phyloP scores from a whole-genome alignment of 2,797 vertebrate genomes.

The Takifugu rubripes region DNA sequence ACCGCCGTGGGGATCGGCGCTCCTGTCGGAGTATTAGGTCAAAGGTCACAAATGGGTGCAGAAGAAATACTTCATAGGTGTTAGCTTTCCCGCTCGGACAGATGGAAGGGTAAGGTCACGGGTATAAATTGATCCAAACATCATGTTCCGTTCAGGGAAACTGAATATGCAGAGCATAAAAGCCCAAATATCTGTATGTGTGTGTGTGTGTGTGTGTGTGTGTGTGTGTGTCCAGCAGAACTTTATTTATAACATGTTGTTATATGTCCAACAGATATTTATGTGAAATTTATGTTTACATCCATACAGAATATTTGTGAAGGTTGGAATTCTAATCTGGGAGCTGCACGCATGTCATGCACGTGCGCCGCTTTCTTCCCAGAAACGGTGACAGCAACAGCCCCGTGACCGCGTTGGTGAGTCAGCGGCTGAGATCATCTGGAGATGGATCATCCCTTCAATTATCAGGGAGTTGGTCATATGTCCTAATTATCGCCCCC shows the following conservation, averaged over 20 bases:
- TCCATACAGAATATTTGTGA: not conserved
- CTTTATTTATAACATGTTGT: no score
- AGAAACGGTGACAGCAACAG: constrained; percentile 31
- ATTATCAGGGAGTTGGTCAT: constrained; percentile 40
- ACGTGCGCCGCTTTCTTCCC: constrained; percentile 21
- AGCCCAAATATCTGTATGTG: not conserved
- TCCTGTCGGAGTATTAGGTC: constrained; percentile 56
- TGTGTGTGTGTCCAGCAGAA: no score
- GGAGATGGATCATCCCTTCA: constrained; percentile 15
- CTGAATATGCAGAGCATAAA: not conserved
- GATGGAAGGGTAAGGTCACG: constrained; percentile 68
- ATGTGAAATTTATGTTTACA: not conserved
- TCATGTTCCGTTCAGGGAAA: constrained; percentile 33
- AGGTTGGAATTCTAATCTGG: constrained; percentile 5
- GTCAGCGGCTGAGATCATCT: constrained; percentile 52
- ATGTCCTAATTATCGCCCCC: constrained; percentile 40
- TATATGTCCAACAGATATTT: no score
- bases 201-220: no score
- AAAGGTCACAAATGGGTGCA: constrained; percentile 34
- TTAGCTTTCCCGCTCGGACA: constrained; percentile 66
- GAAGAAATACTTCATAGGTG: constrained; percentile 72
- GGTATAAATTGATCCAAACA: constrained; percentile 72
- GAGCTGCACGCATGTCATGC: constrained; percentile 3
- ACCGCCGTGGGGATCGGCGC: constrained; percentile 40
- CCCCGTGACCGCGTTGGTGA: constrained; percentile 40